phyloP scores from a whole-genome alignment of 2,113 vertebrate genomes.

The Meriones unguiculatus region DNA sequence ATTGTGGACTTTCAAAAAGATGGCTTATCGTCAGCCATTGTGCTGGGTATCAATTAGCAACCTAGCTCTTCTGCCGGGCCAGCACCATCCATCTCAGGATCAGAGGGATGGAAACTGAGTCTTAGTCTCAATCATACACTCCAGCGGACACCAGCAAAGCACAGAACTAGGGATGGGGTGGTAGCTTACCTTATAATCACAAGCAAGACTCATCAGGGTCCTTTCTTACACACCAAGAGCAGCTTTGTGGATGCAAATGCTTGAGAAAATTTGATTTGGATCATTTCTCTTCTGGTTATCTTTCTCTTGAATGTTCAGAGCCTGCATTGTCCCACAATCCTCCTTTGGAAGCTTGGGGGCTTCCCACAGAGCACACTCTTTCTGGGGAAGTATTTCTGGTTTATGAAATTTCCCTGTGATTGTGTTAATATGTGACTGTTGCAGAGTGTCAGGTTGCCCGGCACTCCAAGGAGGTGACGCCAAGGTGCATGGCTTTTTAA shows the following conservation, averaged over 20 bases:
- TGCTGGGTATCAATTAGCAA: not conserved
- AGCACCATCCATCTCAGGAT: not conserved
- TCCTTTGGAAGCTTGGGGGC: not conserved
- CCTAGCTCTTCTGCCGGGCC: not conserved
- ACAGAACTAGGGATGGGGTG: not conserved
- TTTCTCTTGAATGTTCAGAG: constrained; percentile 23
- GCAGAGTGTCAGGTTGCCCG: not conserved
- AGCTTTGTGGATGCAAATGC: not conserved
- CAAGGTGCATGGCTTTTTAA: not conserved
- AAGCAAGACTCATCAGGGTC: not conserved
- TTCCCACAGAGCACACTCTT: constrained; percentile 37
- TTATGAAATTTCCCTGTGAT: constrained; percentile 11
- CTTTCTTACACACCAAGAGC: not conserved
- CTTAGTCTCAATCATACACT: not conserved
- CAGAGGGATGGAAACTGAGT: not conserved
- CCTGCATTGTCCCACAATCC: not conserved
- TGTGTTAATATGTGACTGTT: not conserved
- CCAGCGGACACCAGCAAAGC: not conserved
- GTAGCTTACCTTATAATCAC: not conserved
- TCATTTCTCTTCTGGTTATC: constrained; percentile 8
- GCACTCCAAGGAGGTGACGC: not conserved
- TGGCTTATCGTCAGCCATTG: not conserved
- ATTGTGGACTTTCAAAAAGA: not conserved
- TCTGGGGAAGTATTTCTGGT: not conserved
- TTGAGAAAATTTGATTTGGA: constrained; percentile 33